Conservation (phyloP, 1,140 invertebrate species). For the Ostrea denselamellosa region DNA sequence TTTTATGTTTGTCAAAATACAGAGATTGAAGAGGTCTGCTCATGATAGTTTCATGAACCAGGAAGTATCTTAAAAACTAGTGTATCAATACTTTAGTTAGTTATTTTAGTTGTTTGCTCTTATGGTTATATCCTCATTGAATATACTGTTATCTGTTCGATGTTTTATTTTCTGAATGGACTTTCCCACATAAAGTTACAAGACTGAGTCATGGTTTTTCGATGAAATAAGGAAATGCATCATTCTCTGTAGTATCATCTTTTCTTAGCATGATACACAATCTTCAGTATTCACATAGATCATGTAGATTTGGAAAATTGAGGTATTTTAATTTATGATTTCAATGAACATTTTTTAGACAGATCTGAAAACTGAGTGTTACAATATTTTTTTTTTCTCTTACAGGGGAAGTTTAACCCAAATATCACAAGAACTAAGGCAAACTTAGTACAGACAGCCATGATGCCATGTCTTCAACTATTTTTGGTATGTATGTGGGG, state of each 20-base stretch:
- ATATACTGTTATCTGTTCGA: not conserved
- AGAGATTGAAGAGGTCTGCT: not conserved
- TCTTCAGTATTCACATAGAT: not conserved
- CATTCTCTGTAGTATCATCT: not conserved
- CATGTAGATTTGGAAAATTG: no score
- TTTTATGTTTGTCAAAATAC: no score
- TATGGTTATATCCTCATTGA: not conserved
- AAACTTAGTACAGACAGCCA: not conserved
- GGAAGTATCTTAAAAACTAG: not conserved
- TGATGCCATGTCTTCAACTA: not conserved
- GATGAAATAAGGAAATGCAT: not conserved
- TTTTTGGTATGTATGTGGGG: not conserved
- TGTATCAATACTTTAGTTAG: not conserved
- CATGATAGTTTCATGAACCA: not conserved
- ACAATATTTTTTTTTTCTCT: not conserved
- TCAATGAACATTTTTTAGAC: no score
- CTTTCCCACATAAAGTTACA: not conserved
- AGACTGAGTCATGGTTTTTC: not conserved
- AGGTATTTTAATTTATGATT: no score
- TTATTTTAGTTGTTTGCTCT: not conserved
- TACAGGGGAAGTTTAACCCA: not conserved
- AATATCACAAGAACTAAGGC: not conserved
- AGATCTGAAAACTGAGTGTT: no score
- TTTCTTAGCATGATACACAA: not conserved
- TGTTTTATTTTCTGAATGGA: not conserved